Percentiles rank a stretch among this genome's conserved stretches.
These are phyloP conservation scores for Trinectes maculatus DNA, from an alignment of 2,113 vertebrate species.

Conservation along the genomic window DNA sequence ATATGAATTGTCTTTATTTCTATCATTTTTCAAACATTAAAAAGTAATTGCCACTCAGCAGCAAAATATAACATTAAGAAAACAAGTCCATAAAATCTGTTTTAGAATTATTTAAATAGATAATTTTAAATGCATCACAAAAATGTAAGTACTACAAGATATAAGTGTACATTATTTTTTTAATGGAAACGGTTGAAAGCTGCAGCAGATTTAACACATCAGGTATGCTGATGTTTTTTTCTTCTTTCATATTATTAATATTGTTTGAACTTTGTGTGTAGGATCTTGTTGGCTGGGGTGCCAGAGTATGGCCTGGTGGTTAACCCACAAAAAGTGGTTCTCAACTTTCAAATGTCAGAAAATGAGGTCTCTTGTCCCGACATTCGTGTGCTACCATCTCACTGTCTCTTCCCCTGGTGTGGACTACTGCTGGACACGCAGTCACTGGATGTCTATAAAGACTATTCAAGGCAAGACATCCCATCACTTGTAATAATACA, in stretches of 20 bases:
- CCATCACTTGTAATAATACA: neutral
- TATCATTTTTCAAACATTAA: too few species aligned
- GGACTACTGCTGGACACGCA: slow-evolving; percentile 88
- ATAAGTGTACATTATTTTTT: neutral
- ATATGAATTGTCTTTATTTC: too few species aligned
- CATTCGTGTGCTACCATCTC: slow-evolving; percentile 78
- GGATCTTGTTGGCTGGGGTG: slow-evolving; percentile 85
- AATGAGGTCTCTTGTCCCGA: slow-evolving; percentile 10
- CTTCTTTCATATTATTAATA: neutral
- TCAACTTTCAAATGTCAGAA: slow-evolving; percentile 86
- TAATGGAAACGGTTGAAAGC: neutral
- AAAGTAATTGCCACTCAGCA: too few species aligned
- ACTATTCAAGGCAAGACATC: slow-evolving; percentile 88
- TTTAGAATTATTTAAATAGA: too few species aligned
- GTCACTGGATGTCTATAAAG: slow-evolving; percentile 85
- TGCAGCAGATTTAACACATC: neutral
- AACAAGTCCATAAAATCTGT: too few species aligned
- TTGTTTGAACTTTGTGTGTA: slow-evolving; percentile 47
- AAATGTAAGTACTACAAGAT: neutral
- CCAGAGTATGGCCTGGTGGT: slow-evolving; percentile 90
- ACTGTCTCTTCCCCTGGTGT: slow-evolving; percentile 90
- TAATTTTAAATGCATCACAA: too few species aligned
- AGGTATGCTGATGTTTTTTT: neutral
- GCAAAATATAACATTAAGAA: too few species aligned
- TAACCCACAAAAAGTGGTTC: slow-evolving; percentile 87